Evolutionary conservation across 2,888 invertebrate genomes (phyloP).

Genomic region (Biston stratarius): DNA sequence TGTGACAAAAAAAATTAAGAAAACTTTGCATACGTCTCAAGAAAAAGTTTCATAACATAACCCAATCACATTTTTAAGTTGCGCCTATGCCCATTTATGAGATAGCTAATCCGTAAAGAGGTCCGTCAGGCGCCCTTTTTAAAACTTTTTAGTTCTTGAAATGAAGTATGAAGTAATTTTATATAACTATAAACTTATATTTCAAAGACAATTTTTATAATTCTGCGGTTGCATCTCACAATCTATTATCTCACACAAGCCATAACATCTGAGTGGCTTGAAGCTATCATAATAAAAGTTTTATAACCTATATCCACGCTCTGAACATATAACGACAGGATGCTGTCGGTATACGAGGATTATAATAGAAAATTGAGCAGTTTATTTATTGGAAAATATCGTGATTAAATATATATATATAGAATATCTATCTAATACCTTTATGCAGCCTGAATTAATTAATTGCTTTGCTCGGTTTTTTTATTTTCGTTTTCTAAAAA

Average conservation of each 20-base stretch:
- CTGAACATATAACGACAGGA: conserved; percentile 28
- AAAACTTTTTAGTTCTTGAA: too few species aligned
- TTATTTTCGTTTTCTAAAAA: too few species aligned
- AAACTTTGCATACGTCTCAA: too few species aligned
- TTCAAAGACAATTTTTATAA: conserved; percentile 16
- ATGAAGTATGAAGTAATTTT: neutral
- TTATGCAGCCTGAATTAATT: too few species aligned
- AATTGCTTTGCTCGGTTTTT: too few species aligned
- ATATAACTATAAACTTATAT: conserved; percentile 2
- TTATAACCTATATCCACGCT: conserved; percentile 45
- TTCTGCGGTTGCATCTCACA: conserved; percentile 38
- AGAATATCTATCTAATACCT: too few species aligned
- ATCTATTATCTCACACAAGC: conserved; percentile 48
- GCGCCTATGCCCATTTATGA: too few species aligned
- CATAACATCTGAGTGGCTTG: conserved; percentile 45
- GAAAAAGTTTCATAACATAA: too few species aligned
- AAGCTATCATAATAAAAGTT: conserved; percentile 54
- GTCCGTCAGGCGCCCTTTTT: too few species aligned
- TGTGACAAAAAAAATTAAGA: too few species aligned
- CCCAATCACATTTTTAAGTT: too few species aligned
- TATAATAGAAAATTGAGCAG: conserved; percentile 23
- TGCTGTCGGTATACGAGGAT: conserved; percentile 24
- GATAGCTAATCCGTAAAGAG: too few species aligned
- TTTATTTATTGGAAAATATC: conserved; percentile 1
- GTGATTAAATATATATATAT: neutral